Percentiles rank a stretch among this genome's conserved stretches.
Conservation (phyloP, 1,140 invertebrate genomes). For the Drosophila kanapiae region DNA sequence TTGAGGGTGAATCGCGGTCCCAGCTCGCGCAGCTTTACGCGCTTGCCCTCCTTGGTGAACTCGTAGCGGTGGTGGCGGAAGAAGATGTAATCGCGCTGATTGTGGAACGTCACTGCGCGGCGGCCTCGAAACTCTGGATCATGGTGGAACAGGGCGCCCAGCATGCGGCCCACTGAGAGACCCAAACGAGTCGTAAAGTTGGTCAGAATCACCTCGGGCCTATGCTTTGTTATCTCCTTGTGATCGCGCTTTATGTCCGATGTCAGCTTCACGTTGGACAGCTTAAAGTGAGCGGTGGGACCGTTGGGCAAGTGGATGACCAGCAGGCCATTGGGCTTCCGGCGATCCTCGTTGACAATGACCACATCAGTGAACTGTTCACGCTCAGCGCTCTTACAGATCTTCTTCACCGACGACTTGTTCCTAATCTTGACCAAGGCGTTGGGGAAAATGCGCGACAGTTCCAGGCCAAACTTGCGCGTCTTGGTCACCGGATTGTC, state of each 20-base stretch:
- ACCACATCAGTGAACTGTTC: constrained; percentile 95
- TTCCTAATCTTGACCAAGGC: constrained; percentile 92
- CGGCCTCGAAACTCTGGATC: constrained; percentile 97
- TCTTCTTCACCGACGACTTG: constrained; percentile 96
- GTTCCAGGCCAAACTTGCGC: constrained; percentile 96
- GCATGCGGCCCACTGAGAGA: constrained; percentile 94
- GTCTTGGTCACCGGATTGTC: constrained; percentile 96
- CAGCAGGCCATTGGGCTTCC: constrained; percentile 96
- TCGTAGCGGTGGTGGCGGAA: constrained; percentile 99
- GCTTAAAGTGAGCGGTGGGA: constrained; percentile 95
- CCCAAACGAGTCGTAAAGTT: constrained; percentile 98
- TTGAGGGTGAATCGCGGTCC: constrained; percentile 98
- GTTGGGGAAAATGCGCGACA: constrained; percentile 96
- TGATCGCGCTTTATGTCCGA: constrained; percentile 91
- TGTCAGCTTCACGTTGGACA: constrained; percentile 93
- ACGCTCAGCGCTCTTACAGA: constrained; percentile 92
- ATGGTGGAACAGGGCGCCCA: constrained; percentile 98
- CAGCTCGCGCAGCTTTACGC: constrained; percentile 95
- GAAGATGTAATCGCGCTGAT: constrained; percentile 99
- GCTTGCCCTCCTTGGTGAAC: constrained; percentile 93
- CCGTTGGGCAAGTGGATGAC: constrained; percentile 97
- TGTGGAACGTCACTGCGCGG: constrained; percentile 98
- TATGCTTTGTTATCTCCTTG: constrained; percentile 92
- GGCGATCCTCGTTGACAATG: constrained; percentile 96
- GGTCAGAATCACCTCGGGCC: constrained; percentile 98